Percentiles rank a stretch among this genome's conserved stretches.
Conservation (phyloP, 2,888 invertebrate genomes). For the Bedellia somnulentella region DNA sequence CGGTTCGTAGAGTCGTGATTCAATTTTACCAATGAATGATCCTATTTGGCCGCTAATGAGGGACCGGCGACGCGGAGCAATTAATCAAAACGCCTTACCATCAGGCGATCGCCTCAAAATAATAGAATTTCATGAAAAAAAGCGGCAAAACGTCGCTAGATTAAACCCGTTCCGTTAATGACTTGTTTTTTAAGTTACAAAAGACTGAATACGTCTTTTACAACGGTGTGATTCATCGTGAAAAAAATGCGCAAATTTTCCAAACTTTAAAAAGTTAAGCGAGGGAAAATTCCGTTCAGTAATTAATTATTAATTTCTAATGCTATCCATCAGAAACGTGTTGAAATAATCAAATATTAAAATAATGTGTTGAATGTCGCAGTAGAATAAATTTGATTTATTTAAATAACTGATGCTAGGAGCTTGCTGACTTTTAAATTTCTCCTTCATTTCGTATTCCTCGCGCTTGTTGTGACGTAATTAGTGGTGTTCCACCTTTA, state of each 20-base stretch:
- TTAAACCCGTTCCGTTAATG: constrained; percentile 53
- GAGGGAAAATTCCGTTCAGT: too few species aligned
- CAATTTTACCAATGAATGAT: constrained; percentile 54
- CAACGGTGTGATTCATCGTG: constrained; percentile 32
- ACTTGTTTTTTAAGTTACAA: constrained; percentile 60
- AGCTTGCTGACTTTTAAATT: too few species aligned
- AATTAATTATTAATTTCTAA: too few species aligned
- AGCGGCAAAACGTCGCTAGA: constrained; percentile 41
- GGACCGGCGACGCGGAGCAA: constrained; percentile 40
- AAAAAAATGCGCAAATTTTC: constrained; percentile 42
- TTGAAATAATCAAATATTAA: too few species aligned
- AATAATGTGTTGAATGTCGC: too few species aligned
- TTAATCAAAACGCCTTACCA: constrained; percentile 59
- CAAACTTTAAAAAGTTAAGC: constrained; percentile 32
- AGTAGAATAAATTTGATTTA: too few species aligned
- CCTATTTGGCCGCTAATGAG: constrained; percentile 56
- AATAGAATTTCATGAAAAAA: constrained; percentile 23
- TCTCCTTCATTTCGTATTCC: constrained; percentile 48
- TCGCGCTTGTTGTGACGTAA: constrained; percentile 31
- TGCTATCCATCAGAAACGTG: too few species aligned
- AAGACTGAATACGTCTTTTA: constrained; percentile 51
- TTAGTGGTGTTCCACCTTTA: constrained; percentile 51
- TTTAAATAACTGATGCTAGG: too few species aligned
- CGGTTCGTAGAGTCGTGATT: constrained; percentile 34
- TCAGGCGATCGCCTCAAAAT: constrained; percentile 44